Evolutionary conservation across 2,797 vertebrate genomes (phyloP).

Genomic region (Poecile montanus): DNA sequence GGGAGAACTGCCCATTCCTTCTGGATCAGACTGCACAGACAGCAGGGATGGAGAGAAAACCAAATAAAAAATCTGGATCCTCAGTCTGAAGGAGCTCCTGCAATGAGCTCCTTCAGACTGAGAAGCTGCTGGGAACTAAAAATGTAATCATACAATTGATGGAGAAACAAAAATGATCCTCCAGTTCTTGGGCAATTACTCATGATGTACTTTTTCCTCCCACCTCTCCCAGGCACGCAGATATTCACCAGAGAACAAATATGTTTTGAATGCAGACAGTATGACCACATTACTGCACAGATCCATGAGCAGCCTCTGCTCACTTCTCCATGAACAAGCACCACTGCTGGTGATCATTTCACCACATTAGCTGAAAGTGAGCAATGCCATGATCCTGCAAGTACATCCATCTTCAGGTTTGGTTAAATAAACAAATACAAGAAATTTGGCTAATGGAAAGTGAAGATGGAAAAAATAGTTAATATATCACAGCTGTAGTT

Average conservation of each 20-base stretch:
- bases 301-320: not conserved
- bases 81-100: not conserved
- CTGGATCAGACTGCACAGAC: not conserved
- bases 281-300: not conserved
- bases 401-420: not conserved
- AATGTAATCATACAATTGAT: not conserved
- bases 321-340: not conserved
- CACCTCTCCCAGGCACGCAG: not conserved
- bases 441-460: not conserved
- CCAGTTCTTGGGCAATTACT: not conserved
- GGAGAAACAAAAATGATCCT: not conserved
- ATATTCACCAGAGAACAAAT: not conserved
- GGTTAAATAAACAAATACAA: not conserved
- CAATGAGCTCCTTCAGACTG: not conserved
- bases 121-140: not conserved
- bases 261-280: not conserved
- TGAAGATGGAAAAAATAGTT: not conserved
- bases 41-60: not conserved
- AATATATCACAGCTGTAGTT: not conserved
- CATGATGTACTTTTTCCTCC: not conserved
- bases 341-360: not conserved
- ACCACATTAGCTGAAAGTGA: fast-evolving
- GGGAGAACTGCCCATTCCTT: not conserved
- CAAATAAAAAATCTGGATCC: not conserved
- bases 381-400: not conserved